Evolutionary conservation across 2,113 vertebrate species (phyloP).

Genomic region (Microcebus tavaratra): DNA sequence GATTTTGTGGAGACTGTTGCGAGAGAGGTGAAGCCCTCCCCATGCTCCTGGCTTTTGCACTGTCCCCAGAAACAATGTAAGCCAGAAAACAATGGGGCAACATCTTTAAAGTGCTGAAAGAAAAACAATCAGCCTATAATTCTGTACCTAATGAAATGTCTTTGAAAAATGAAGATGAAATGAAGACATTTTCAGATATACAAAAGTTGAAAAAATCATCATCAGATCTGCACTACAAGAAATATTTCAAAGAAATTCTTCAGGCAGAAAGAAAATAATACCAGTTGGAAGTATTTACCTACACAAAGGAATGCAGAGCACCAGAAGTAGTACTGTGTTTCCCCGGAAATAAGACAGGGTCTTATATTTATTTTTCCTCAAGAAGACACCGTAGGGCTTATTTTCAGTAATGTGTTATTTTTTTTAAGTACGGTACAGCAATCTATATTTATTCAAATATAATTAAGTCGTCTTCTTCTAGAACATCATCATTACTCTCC

Average conservation of each 20-base stretch:
- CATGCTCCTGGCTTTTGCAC: not conserved
- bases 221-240: not conserved
- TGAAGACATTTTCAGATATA: not conserved
- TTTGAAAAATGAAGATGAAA: constrained; percentile 33
- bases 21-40: not conserved
- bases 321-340: not conserved
- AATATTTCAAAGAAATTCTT: constrained; percentile 46
- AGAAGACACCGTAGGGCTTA: too few species aligned
- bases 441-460: too few species aligned
- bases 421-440: too few species aligned
- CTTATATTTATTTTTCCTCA: too few species aligned
- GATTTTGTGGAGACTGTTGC: not conserved
- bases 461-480: too few species aligned
- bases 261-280: constrained; percentile 29
- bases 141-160: not conserved
- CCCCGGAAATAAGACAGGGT: too few species aligned
- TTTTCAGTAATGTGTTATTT: too few species aligned
- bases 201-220: not conserved
- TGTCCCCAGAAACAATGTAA: not conserved
- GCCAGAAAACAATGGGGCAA: not conserved
- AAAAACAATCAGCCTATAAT: not conserved
- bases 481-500: too few species aligned
- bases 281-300: not conserved
- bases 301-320: not conserved
- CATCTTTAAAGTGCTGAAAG: not conserved